Base-by-base conservation (phyloP, 1,140 invertebrate species). In the Oncopodura yosiiana region DNA sequence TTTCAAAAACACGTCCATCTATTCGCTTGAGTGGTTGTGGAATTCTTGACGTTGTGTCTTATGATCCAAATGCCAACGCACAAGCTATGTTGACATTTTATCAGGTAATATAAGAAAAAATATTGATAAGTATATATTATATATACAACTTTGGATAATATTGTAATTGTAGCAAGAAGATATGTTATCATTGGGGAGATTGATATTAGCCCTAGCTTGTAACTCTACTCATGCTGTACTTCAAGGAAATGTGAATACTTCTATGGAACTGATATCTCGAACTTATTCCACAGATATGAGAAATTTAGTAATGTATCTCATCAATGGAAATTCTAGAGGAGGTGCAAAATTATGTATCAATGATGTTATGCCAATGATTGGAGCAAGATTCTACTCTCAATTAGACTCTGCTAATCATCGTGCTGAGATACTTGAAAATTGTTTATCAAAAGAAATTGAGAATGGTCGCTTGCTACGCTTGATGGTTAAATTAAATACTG, bases 351-450 rank as follows among this genome's bases (percentile, higher is more conserved):
- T 86, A 65, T 86, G 80, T 60, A 85, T 98, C 16, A 93, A 91
- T 62, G 94, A 98, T 74, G 77, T 97, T 56, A 97, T 98, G 94
- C 94, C 94, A 9, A 97, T 97, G 90, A 96, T 99, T 66, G 94
- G 94, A 32, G 93, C 93, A 8, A 75, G 92, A 56, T 96, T 96
- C 73, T 99, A 96, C 69, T 90, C 85, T 3, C 91, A 97, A 72
- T 74, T 97, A 61, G 94, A 98, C 71, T 81, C 86, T 3, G 77
- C 89, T 6, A 87, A 94, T 66, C 74, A 85, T 36, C 81, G 87
- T 46, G 82, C 83, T 23, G 94, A 98, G 69, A 78, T 85, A 16
- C 73, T 95, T 39, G 91, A 98, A 65, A 83, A 88, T 56, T 92
- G 96, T 68, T 70, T 98, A 27, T 76, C 84, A 1, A 90, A 89